Percentiles rank a stretch among this genome's conserved stretches.
Evolutionary conservation across 1,140 invertebrate species (phyloP).

Genomic region (Diprion similis): DNA sequence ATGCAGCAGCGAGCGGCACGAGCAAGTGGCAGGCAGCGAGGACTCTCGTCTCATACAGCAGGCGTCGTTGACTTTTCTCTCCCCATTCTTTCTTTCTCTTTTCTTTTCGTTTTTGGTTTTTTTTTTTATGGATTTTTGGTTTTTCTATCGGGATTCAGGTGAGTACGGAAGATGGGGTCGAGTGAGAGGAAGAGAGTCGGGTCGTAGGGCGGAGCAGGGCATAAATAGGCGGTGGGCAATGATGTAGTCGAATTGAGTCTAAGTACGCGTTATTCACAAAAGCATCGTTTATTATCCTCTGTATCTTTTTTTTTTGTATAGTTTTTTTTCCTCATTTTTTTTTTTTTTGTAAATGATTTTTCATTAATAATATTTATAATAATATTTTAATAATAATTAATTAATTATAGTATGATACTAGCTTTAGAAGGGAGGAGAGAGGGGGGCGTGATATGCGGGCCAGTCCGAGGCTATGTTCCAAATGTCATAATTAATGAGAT

Average conservation of each 20-base stretch:
- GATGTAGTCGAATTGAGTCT: conserved; percentile 7
- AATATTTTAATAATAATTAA: conserved; percentile 57
- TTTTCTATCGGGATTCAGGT: too few species aligned
- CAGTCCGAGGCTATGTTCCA: conserved; percentile 48
- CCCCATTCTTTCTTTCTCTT: too few species aligned
- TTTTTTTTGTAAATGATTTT: conserved; percentile 58
- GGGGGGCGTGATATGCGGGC: conserved; percentile 45
- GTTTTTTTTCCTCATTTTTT: conserved; percentile 29
- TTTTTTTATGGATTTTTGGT: too few species aligned
- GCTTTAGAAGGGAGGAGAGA: conserved; percentile 39
- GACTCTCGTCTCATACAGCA: not conserved
- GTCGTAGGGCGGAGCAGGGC: not conserved
- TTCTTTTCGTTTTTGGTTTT: too few species aligned
- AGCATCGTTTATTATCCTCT: conserved; percentile 61
- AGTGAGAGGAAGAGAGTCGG: conserved; percentile 7
- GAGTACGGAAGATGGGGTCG: not conserved
- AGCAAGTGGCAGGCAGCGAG: not conserved
- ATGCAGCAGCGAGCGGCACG: not conserved
- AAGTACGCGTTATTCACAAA: conserved; percentile 54
- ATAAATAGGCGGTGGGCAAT: not conserved
- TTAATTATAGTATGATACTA: conserved; percentile 54
- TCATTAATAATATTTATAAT: conserved; percentile 57
- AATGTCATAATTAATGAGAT: conserved; percentile 36
- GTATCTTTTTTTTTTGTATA: too few species aligned
- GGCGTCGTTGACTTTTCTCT: not conserved